Conservation (phyloP, 2,797 vertebrate species). For the Chelonia mydas region DNA sequence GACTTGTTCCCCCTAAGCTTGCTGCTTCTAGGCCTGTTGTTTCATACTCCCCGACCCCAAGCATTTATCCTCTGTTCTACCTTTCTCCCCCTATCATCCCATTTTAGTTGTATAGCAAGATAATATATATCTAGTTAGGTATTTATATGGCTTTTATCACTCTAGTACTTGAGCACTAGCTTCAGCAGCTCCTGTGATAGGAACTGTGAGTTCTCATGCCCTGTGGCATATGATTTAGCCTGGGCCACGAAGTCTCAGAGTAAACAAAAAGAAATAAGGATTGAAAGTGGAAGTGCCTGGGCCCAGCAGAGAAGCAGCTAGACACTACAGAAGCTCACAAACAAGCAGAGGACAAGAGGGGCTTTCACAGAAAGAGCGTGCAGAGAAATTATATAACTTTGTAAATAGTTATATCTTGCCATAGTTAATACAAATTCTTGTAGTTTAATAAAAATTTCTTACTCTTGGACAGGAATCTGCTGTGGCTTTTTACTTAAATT, state of each 20-base stretch:
- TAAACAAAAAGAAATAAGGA: background rate
- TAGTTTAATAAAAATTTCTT: background rate
- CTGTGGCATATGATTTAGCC: background rate
- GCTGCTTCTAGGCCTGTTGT: fast-evolving
- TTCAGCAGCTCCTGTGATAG: background rate
- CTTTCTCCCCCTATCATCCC: background rate
- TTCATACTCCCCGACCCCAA: background rate
- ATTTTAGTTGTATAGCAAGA: background rate
- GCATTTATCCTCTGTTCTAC: background rate
- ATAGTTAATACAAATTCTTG: background rate
- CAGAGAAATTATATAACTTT: background rate
- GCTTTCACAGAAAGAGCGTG: background rate
- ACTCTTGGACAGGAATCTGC: background rate
- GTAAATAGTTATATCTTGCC: background rate
- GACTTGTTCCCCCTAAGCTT: background rate
- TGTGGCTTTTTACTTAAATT: background rate
- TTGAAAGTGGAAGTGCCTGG: background rate
- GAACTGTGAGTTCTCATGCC: background rate
- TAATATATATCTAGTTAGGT: background rate
- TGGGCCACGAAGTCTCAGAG: background rate
- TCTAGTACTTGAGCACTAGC: background rate
- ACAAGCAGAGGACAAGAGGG: background rate
- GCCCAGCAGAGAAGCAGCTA: background rate
- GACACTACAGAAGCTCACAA: background rate
- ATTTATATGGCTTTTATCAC: background rate